Evolutionary conservation across 2,113 vertebrate species (phyloP), one percentile per base, ranked within the genome.

Genomic region (Setophaga petechia): DNA sequence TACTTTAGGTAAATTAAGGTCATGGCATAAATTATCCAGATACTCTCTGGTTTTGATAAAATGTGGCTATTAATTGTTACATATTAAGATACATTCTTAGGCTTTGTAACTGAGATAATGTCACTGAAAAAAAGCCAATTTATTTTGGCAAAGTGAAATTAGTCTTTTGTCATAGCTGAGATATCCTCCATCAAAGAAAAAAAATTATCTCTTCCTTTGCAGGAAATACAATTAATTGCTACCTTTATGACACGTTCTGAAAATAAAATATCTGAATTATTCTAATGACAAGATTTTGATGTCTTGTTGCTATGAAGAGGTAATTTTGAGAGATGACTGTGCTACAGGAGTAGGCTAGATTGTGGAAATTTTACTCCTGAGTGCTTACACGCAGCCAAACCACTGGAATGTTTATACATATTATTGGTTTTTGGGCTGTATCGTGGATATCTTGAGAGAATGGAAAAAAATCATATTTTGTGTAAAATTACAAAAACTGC

Each of bases 181-280:
- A 76, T 90, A 67, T 86, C 5, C 9, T 80, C 67, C 46, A 87
- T 92, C 39, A 61, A 67, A n/a, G 15, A 43, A 46, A 89, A 39
- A 39, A 59, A 59, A 72, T 31, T 44, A n/a, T 5, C 35, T 10
- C 5, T 89, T 65, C 84, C 41, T 87, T 89, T 89, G 59, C 87
- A 41, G 72, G 62, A 81, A 96, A 91, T 76, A 85, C 37, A 96
- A 71, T 55, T 59, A 94, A 2, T 76, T 41, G 18, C 74, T 93
- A 57, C 17, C 2, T 84, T 88, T 8, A 0, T 90, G 58, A 82
- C 68, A 87, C 55, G 10, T 86, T 94, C 63, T 93, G 76, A 92
- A 97, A 96, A 92, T 67, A 80, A 94, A 97, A 91, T 96, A 75
- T 61, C 35, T 44, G 43, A 84, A 84, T 86, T 91, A 94, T 90